Evolutionary conservation across 2,888 invertebrate genomes (phyloP).

Genomic region (Sussaba pulchella): DNA sequence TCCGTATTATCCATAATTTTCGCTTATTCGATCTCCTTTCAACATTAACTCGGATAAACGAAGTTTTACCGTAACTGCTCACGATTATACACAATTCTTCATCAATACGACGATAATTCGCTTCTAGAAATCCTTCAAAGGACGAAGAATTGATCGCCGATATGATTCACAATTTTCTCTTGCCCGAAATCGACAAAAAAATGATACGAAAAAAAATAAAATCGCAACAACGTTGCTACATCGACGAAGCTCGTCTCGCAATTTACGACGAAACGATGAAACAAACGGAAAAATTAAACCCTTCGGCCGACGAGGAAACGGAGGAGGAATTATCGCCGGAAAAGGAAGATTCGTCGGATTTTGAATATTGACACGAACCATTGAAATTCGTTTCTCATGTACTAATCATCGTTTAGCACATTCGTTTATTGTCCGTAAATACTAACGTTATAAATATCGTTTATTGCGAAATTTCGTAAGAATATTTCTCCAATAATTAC

Average conservation of each 20-base stretch:
- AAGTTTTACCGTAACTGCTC: too few species aligned
- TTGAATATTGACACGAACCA: conserved; percentile 12
- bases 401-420: conserved; percentile 19
- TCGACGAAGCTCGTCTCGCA: conserved; percentile 82
- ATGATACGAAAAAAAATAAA: conserved; percentile 82
- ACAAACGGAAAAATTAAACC: conserved; percentile 27
- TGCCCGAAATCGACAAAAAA: conserved; percentile 83
- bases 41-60: too few species aligned
- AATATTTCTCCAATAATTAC: conserved; percentile 11
- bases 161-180: conserved; percentile 83
- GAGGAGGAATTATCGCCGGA: conserved; percentile 6
- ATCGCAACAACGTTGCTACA: conserved; percentile 81
- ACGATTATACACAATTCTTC: too few species aligned
- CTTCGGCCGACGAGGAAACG: conserved; percentile 4
- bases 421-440: conserved; percentile 65
- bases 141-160: conserved; percentile 78
- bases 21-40: too few species aligned
- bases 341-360: neutral
- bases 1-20: too few species aligned
- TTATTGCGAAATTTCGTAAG: conserved; percentile 17
- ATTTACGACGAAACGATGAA: conserved; percentile 80
- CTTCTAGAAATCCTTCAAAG: conserved; percentile 49
- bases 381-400: conserved; percentile 6
- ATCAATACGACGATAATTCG: too few species aligned
- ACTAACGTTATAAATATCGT: conserved; percentile 50